These are phyloP conservation scores for Ectemnius cavifrons DNA, from an alignment of 2,888 invertebrate genomes.

Conservation along the genomic window DNA sequence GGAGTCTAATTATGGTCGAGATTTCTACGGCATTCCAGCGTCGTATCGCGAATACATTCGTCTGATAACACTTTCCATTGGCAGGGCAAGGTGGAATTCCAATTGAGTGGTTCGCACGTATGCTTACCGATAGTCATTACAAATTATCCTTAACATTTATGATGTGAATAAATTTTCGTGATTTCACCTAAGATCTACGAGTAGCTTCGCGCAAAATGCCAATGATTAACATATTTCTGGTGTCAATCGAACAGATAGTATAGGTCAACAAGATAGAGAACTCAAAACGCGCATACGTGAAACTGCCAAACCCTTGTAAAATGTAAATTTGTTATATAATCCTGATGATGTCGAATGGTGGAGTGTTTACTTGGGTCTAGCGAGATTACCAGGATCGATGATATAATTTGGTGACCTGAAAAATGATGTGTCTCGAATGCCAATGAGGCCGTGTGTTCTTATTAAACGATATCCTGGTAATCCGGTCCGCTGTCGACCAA, in stretches of 20 bases:
- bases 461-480: slow-evolving; percentile 19
- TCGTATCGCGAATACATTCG: not conserved
- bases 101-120: not conserved
- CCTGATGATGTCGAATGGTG: not conserved
- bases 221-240: slow-evolving; percentile 3
- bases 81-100: not conserved
- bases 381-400: slow-evolving; percentile 9
- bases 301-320: slow-evolving; percentile 9
- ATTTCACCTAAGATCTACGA: slow-evolving; percentile 12
- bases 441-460: slow-evolving; percentile 11
- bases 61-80: slow-evolving; percentile 9
- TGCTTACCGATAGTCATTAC: not conserved
- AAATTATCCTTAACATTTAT: not conserved
- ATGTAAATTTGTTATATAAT: slow-evolving; percentile 9
- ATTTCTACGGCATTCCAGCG: not conserved
- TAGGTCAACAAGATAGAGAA: slow-evolving; percentile 19
- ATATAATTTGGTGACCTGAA: slow-evolving; percentile 18
- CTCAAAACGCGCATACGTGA: slow-evolving; percentile 17
- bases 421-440: not conserved
- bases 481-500: slow-evolving; percentile 18
- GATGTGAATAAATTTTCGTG: slow-evolving; percentile 1
- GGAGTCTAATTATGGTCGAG: not conserved
- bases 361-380: not conserved
- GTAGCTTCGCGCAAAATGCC: not conserved
- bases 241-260: too few species aligned